Evolutionary conservation across 2,113 vertebrate genomes (phyloP).

Genomic region (Toxotes chatareus): DNA sequence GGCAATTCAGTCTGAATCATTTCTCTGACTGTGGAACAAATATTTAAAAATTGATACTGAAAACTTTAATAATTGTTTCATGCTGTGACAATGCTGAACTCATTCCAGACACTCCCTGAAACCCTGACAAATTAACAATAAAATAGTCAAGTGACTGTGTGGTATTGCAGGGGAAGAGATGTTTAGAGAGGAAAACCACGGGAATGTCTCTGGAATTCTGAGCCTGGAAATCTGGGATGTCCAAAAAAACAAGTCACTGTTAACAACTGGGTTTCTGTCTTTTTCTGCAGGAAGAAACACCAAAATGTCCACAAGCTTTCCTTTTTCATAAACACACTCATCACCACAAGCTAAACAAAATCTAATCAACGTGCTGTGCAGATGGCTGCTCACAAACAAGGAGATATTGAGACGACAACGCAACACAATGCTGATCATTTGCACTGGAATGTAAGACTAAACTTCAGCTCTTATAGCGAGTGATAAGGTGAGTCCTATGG

Average conservation of each 20-base stretch:
- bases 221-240: not conserved
- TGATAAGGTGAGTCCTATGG: not conserved
- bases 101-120: slow-evolving; percentile 19
- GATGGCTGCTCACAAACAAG: slow-evolving; percentile 16
- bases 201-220: slow-evolving; percentile 68
- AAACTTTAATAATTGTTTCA: not conserved
- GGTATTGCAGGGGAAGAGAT: not conserved
- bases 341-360: slow-evolving; percentile 39
- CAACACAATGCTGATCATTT: not conserved
- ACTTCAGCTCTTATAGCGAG: not conserved
- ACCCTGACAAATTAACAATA: slow-evolving; percentile 10
- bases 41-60: not conserved
- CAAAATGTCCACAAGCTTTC: slow-evolving; percentile 9
- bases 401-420: slow-evolving; percentile 12
- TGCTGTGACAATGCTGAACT: slow-evolving; percentile 1
- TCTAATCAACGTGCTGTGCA: slow-evolving; percentile 34
- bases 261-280: slow-evolving; percentile 55
- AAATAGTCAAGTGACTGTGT: not conserved
- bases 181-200: slow-evolving; percentile 59
- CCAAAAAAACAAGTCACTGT: slow-evolving; percentile 4
- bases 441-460: slow-evolving; percentile 4
- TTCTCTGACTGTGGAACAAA: not conserved
- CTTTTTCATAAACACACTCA: slow-evolving; percentile 23
- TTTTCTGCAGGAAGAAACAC: slow-evolving; percentile 30
- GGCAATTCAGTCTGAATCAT: not conserved